Conservation (phyloP, 2,113 vertebrate genomes). For the Pyrgilauda ruficollis region DNA sequence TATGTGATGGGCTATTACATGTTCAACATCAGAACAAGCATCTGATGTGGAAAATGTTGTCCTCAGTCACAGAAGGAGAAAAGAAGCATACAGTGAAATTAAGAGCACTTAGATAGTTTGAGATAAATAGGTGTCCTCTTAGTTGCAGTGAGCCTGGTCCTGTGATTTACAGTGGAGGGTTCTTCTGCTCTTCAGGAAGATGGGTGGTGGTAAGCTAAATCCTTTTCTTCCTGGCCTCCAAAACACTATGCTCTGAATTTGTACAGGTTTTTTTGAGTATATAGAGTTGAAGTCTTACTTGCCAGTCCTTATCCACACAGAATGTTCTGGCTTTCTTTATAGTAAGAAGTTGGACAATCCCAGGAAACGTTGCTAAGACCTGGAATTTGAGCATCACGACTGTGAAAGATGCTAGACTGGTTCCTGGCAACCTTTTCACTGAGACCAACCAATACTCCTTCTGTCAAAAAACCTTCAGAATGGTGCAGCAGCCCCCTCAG, state of each 20-base stretch:
- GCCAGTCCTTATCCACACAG: not conserved
- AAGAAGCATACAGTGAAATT: not conserved
- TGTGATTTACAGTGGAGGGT: not conserved
- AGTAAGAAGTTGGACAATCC: not conserved
- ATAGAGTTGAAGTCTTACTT: not conserved
- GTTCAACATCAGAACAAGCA: not conserved
- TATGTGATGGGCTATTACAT: not conserved
- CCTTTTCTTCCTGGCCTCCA: not conserved
- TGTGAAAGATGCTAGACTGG: not conserved
- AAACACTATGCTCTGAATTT: not conserved
- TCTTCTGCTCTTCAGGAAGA: not conserved
- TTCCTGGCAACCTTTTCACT: not conserved
- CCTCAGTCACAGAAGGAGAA: not conserved
- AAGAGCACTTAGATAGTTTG: not conserved
- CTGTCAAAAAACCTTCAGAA: not conserved
- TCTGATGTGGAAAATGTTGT: not conserved
- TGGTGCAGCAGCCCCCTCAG: not conserved
- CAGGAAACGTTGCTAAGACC: not conserved
- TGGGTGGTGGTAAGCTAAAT: not conserved
- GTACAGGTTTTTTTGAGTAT: not conserved
- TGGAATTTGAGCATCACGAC: fast-evolving
- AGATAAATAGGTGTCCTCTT: not conserved
- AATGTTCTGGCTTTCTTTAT: not conserved
- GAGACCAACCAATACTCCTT: not conserved
- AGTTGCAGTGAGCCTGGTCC: not conserved